Conservation (phyloP, 2,113 vertebrate species). For the Pseudopipra pipra region DNA sequence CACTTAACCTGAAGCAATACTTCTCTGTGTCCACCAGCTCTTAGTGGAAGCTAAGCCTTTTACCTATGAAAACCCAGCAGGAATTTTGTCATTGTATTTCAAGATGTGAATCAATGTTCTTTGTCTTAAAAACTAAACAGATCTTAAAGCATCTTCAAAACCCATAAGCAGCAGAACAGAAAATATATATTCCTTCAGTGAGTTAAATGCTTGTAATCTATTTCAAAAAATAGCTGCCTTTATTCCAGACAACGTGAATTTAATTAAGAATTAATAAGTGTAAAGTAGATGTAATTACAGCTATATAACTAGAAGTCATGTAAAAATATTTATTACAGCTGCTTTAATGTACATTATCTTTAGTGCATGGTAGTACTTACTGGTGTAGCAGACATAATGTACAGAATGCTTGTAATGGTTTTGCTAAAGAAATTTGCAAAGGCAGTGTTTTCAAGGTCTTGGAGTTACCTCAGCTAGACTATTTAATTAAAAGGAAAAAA, state of each 20-base stretch:
- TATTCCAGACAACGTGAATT: neutral
- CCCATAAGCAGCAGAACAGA: neutral
- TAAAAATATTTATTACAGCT: neutral
- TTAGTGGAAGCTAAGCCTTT: neutral
- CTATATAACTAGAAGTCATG: neutral
- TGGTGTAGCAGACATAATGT: neutral
- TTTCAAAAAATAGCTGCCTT: neutral
- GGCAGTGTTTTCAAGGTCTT: neutral
- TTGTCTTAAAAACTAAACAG: neutral
- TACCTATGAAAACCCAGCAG: neutral
- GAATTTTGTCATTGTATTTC: neutral
- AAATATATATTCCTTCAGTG: neutral
- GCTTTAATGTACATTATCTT: neutral
- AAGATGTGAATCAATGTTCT: neutral
- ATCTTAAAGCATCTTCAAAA: neutral
- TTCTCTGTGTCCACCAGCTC: neutral
- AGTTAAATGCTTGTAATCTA: neutral
- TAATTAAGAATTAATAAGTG: neutral
- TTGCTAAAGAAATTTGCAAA: neutral
- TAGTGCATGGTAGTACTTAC: neutral
- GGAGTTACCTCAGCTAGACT: neutral
- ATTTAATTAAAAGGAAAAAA: neutral
- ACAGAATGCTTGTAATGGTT: fast-evolving
- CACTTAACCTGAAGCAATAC: neutral
- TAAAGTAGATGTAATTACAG: neutral